phyloP scores from a whole-genome alignment of 2,113 vertebrate species.

The Herpailurus yagouaroundi region DNA sequence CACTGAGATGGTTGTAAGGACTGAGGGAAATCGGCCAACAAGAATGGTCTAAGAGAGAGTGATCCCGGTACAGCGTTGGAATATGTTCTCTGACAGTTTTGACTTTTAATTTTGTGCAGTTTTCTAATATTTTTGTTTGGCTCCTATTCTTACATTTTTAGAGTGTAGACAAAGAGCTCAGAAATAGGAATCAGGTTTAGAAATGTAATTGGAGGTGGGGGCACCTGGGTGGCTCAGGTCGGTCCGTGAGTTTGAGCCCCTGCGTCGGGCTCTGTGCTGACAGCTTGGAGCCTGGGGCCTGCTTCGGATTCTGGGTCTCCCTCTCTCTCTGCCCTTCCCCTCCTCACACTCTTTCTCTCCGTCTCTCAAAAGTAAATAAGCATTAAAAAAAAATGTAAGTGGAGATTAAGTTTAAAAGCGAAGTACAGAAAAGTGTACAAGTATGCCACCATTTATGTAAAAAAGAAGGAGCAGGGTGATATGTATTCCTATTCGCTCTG shows the following conservation, averaged over 20 bases:
- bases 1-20: not conserved
- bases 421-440: not conserved
- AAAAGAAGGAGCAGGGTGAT: not conserved
- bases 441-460: not conserved
- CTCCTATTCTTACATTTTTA: not conserved
- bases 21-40: not conserved
- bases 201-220: not conserved
- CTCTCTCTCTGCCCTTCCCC: no score
- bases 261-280: no score
- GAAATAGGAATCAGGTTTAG: not conserved
- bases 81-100: not conserved
- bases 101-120: slow-evolving; percentile 1
- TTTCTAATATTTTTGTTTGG: slow-evolving; percentile 1
- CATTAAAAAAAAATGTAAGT: not conserved
- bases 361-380: no score
- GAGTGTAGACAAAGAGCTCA: not conserved
- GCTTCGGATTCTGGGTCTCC: no score
- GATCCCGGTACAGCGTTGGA: not conserved
- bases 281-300: no score
- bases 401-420: not conserved
- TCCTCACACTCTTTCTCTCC: no score
- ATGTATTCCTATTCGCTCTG: not conserved
- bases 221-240: no score
- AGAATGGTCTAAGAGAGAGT: not conserved
- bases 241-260: no score